A percentile compares a stretch with the other conserved stretches of the same genome.
Conservation (phyloP, 2,888 invertebrate genomes). For the Xanthorhoe spadicearia region DNA sequence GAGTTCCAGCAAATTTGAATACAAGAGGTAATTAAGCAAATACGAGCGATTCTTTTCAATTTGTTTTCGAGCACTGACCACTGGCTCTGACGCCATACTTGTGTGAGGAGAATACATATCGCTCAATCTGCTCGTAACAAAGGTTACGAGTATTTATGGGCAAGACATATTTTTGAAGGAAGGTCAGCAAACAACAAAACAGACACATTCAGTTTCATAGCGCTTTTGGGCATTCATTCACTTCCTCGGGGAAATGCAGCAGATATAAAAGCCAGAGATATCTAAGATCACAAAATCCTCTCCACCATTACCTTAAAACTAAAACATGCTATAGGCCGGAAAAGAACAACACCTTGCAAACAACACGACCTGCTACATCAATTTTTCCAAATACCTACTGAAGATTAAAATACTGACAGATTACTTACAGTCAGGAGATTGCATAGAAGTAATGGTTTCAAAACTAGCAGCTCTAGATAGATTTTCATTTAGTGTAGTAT, state of each 20-base stretch:
- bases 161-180: slow-evolving; percentile 37
- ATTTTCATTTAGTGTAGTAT: too few species aligned
- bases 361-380: too few species aligned
- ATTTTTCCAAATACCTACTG: too few species aligned
- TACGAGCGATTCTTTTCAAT: slow-evolving; percentile 51
- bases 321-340: too few species aligned
- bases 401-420: too few species aligned
- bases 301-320: too few species aligned
- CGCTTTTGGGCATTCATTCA: slow-evolving; percentile 16
- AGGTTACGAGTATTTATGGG: slow-evolving; percentile 33
- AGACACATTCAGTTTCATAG: slow-evolving; percentile 29
- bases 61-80: slow-evolving; percentile 24
- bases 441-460: too few species aligned
- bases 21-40: slow-evolving; percentile 44
- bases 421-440: too few species aligned
- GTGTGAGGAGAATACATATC: slow-evolving; percentile 45
- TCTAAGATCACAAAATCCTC: too few species aligned
- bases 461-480: too few species aligned
- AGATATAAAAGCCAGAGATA: too few species aligned
- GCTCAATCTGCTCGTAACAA: slow-evolving; percentile 32
- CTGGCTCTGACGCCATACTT: slow-evolving; percentile 32
- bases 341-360: too few species aligned
- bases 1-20: slow-evolving; percentile 30
- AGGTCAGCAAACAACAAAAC: slow-evolving; percentile 39
- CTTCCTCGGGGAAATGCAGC: slow-evolving; percentile 19